Base-by-base conservation (phyloP, 2,797 vertebrate genomes). In the Menidia menidia region DNA sequence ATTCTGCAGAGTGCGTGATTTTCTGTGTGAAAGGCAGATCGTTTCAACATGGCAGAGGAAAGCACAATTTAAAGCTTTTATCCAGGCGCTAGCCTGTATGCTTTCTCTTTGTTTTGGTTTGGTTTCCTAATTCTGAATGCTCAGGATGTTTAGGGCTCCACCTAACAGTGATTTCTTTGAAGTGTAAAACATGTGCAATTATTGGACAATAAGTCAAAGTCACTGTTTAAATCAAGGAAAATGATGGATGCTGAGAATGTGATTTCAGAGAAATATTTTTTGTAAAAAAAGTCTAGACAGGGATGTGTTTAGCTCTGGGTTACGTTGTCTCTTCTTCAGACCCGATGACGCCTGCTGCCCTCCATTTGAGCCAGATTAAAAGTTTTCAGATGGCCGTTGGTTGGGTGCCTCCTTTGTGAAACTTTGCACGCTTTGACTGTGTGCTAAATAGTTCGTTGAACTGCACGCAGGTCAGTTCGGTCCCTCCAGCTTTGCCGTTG, bases 1-100 rank as follows among this genome's bases (percentile, higher is more conserved):
- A 41, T 71, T 70, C 35, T 8, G 30, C 68, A n/a, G 35, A 52
- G 25, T 50, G 35, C 31, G 12, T 0, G 15, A 51, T 69, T 86
- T 66, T 52, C 25, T 14, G 55, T 65, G 35, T 64, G 51, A 63
- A 15, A 52, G 54, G 32, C 42, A 62, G 60, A 32, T 44, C 25
- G 45, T 35, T 65, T 45, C 57, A 41, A 50, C 56, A 0, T 25
- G 19, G 73, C 33, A 25, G 35, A 4, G 16, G 10, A 11, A 3
- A 31, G 16, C 18, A 51, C 35, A 48, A n/a, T 73, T 71, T 71
- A 39, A 39, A 39, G 11, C 35, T 0, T 57, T 41, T 48, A 25
- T 56, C 32, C 9, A 35, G 54, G 35, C 13, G 18, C 8, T 39
- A 10, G 8, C 16, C 16, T 56, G 33, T 39, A 16, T 39, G 35